Conservation (phyloP, 2,888 invertebrate species). For the Lampropteryx suffumata region DNA sequence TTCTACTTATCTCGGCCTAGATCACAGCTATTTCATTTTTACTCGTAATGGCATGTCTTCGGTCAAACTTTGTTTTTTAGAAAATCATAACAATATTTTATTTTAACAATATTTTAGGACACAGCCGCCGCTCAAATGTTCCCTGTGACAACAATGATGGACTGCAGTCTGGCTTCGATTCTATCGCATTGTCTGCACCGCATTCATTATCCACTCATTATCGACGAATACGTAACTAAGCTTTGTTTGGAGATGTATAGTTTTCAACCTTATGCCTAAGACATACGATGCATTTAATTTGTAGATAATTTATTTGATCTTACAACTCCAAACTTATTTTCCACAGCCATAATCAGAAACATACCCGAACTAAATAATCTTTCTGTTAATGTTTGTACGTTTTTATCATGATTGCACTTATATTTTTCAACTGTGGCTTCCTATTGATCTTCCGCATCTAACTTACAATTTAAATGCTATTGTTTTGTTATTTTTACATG, state of each 20-base stretch:
- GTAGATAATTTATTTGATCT: neutral
- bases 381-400: neutral
- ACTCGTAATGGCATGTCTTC: neutral
- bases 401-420: constrained; percentile 9
- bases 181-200: constrained; percentile 46
- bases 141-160: constrained; percentile 72
- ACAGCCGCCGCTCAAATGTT: constrained; percentile 70
- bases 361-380: neutral
- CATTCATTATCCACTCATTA: constrained; percentile 17
- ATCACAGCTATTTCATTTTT: no score
- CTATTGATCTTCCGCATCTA: constrained; percentile 1
- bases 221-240: constrained; percentile 6
- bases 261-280: neutral
- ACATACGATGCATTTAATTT: constrained; percentile 5
- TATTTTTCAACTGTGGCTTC: neutral
- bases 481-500: constrained; percentile 16
- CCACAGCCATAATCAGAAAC: constrained; percentile 6
- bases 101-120: constrained; percentile 73
- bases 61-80: neutral
- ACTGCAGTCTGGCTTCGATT: constrained; percentile 51
- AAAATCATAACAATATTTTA: constrained; percentile 24
- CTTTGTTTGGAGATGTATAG: constrained; percentile 11
- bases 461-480: neutral
- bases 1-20: no score
- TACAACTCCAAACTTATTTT: constrained; percentile 11